Evolutionary conservation across 1,140 invertebrate species (phyloP), one percentile per base, ranked within the genome.

Genomic region (Diorhabda carinulata): DNA sequence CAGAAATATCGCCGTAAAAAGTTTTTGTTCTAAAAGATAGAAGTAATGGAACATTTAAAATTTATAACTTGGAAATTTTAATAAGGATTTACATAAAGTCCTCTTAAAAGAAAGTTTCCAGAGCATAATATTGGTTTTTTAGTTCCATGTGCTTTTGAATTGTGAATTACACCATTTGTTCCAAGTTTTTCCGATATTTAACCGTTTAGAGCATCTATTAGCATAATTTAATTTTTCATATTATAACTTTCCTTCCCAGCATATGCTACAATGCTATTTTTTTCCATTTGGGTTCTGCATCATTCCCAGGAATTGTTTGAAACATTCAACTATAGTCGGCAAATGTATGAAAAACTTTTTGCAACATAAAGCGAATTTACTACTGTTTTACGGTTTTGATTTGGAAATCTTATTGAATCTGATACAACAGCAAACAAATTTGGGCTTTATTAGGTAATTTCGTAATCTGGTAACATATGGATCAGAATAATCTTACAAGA

Each of bases 41-140:
- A 52, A 52, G 47, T 52, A 52, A 52, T 52, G 47, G 47, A 52
- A 52, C 47, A 52, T 52, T 52, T 52, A 52, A 52, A 52, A 52
- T 52, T 52, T 52, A 52, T 52, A 52, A 6, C 47, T 52, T 52
- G 47, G 47, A 52, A 52, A 52, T n/a, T 52, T 52, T 52, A 52
- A 52, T 52, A 52, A 52, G 47, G 47, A 8, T 52, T 52, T 52
- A n/a, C 47, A 52, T 52, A 52, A 52, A 6, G 6, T 52, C 47
- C n/a, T 52, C n/a, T n/a, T 52, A 52, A 52, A 52, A 4, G 47
- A 52, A 52, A 52, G 6, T 52, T 52, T 52, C n/a, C 6, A 52
- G 47, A 52, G n/a, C 47, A 52, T 52, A 52, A 52, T 52, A 52
- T 52, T 52, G 47, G 47, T n/a, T 52, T 52, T 8, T 52, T 52